Conservation (phyloP, 1,140 invertebrate species). For the Pararge aegeria region DNA sequence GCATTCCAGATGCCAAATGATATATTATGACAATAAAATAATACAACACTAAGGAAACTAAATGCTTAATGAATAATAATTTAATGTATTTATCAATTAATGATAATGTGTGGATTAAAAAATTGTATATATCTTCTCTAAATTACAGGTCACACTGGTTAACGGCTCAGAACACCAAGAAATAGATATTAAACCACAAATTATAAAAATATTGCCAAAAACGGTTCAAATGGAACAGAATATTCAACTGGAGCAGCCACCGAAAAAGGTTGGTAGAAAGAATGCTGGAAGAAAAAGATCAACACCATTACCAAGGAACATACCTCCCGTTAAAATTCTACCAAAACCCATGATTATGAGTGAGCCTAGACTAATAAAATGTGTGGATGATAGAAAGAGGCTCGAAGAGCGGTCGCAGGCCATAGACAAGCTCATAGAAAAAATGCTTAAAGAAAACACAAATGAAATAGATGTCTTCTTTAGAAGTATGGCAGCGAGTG, state of each 20-base stretch:
- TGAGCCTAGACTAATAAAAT: conserved; percentile 58
- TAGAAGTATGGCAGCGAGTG: conserved; percentile 72
- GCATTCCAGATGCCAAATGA: too few species aligned
- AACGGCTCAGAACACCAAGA: conserved; percentile 48
- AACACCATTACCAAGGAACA: conserved; percentile 50
- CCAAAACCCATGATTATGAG: conserved; percentile 65
- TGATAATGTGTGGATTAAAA: too few species aligned
- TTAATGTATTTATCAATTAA: too few species aligned
- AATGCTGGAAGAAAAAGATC: conserved; percentile 60
- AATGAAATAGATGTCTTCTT: conserved; percentile 75
- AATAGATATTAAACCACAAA: conserved; percentile 37
- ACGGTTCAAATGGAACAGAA: conserved; percentile 26
- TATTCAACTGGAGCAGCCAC: conserved; percentile 36
- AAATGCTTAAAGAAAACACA: conserved; percentile 65
- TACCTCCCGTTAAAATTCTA: conserved; percentile 68
- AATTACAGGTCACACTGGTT: conserved; percentile 63
- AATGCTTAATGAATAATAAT: too few species aligned
- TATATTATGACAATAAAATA: too few species aligned
- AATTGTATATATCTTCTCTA: not conserved
- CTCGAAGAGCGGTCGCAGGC: conserved; percentile 58
- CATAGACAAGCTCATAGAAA: conserved; percentile 69
- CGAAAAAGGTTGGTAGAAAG: conserved; percentile 56
- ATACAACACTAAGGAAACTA: too few species aligned
- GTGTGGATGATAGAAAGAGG: conserved; percentile 59
- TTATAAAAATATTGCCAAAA: conserved; percentile 55